phyloP scores from a whole-genome alignment of 2,797 vertebrate genomes.

The Urosaurus nigricauda region DNA sequence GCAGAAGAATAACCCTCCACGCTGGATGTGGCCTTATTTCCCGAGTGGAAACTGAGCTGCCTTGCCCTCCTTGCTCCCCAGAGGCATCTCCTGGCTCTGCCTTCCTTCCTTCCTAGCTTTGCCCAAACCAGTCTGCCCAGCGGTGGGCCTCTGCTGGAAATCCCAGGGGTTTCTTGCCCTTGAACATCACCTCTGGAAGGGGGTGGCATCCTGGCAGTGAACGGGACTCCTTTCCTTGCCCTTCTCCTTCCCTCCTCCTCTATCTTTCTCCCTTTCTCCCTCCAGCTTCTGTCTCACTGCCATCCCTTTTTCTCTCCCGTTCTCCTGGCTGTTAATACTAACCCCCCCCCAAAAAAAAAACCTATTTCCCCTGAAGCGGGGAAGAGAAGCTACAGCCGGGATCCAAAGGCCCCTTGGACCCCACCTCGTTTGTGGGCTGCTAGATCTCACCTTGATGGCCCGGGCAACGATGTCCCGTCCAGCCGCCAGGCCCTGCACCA shows the following conservation, averaged over 20 bases:
- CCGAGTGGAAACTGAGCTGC: too few relatives aligned
- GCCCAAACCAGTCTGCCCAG: too few relatives aligned
- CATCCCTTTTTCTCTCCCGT: background rate
- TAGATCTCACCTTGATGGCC: conserved; percentile 83
- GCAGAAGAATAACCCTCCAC: too few relatives aligned
- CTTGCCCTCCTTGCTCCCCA: too few relatives aligned
- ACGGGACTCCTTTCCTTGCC: background rate
- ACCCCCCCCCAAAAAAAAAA: background rate
- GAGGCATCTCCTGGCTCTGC: too few relatives aligned
- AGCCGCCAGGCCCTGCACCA: conserved; percentile 86
- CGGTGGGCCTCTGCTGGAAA: background rate
- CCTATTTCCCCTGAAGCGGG: background rate
- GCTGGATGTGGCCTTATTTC: too few relatives aligned
- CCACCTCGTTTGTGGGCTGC: background rate
- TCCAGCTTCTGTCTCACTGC: background rate
- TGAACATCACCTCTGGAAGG: background rate
- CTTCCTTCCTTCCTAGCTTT: too few relatives aligned
- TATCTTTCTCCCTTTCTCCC: background rate
- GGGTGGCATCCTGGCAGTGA: too few relatives aligned
- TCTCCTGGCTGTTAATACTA: too few relatives aligned
- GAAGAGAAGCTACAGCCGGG: background rate
- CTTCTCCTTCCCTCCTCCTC: background rate
- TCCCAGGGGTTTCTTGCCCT: background rate
- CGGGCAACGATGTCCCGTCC: conserved; percentile 88
- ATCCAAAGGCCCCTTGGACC: background rate